A percentile compares a stretch with the other conserved stretches of the same genome.
Evolutionary conservation across 2,113 vertebrate genomes (phyloP).

Genomic region (Tragelaphus scriptus): DNA sequence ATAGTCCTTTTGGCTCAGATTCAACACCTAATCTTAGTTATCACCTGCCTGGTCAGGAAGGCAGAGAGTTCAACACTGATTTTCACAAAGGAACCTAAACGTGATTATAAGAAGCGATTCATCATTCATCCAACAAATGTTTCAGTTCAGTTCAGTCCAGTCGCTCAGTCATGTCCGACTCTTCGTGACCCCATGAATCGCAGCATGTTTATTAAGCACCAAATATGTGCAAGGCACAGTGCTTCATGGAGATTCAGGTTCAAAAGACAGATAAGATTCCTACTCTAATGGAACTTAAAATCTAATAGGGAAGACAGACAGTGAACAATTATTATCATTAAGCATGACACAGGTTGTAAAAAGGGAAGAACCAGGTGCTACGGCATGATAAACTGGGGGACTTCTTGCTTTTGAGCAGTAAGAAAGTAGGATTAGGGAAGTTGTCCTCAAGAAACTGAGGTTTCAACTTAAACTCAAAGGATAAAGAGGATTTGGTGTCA

Average conservation of each 20-base stretch:
- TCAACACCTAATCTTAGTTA: background rate
- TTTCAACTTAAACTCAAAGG: conserved; percentile 30
- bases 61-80: background rate
- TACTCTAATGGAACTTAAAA: background rate
- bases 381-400: background rate
- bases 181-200: too few relatives aligned
- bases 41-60: background rate
- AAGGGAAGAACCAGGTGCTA: background rate
- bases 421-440: background rate
- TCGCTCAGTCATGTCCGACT: too few relatives aligned
- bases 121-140: background rate
- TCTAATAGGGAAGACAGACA: background rate
- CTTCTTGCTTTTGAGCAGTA: background rate
- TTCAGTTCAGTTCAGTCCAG: too few relatives aligned
- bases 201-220: background rate
- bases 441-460: background rate
- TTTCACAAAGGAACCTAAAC: conserved; percentile 26
- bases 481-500: background rate
- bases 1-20: background rate
- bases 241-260: background rate
- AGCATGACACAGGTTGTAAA: background rate
- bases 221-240: background rate
- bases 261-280: background rate
- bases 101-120: background rate
- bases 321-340: background rate